Conservation (phyloP, 2,797 vertebrate genomes). For the Hyperoplus immaculatus region DNA sequence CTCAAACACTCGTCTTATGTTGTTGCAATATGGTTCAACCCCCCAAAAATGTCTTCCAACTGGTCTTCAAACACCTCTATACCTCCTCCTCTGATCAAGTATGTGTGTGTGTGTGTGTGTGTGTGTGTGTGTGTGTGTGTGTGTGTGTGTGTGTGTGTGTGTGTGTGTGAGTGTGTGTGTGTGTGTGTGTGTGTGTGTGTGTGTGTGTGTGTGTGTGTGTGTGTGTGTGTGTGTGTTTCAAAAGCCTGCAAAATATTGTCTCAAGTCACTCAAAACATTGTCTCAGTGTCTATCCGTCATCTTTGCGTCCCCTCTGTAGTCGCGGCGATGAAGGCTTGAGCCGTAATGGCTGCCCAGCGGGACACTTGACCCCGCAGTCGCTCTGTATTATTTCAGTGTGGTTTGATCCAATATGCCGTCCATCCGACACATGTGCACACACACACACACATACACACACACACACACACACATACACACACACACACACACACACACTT, state of each 20-base stretch:
- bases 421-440: background rate
- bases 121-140: too few relatives aligned
- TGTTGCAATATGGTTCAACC: conserved; percentile 25
- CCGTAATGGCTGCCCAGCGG: conserved; percentile 25
- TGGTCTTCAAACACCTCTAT: background rate
- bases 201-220: too few relatives aligned
- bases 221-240: too few relatives aligned
- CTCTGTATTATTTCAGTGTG: conserved; percentile 28
- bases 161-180: too few relatives aligned
- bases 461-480: too few relatives aligned
- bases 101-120: too few relatives aligned
- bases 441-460: too few relatives aligned
- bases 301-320: conserved; percentile 7
- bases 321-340: conserved; percentile 26
- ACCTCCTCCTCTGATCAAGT: background rate
- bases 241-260: conserved; percentile 37
- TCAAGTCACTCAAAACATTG: conserved; percentile 24
- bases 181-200: too few relatives aligned
- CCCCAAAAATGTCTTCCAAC: conserved; percentile 23
- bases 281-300: conserved; percentile 18
- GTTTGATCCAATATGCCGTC: conserved; percentile 60
- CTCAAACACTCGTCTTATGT: background rate
- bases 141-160: too few relatives aligned
- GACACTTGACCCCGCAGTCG: conserved; percentile 43
- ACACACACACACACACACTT: too few relatives aligned